Percentiles rank a stretch among this genome's conserved stretches.
Conservation (phyloP, 2,888 invertebrate genomes). For the Furcula furcula region DNA sequence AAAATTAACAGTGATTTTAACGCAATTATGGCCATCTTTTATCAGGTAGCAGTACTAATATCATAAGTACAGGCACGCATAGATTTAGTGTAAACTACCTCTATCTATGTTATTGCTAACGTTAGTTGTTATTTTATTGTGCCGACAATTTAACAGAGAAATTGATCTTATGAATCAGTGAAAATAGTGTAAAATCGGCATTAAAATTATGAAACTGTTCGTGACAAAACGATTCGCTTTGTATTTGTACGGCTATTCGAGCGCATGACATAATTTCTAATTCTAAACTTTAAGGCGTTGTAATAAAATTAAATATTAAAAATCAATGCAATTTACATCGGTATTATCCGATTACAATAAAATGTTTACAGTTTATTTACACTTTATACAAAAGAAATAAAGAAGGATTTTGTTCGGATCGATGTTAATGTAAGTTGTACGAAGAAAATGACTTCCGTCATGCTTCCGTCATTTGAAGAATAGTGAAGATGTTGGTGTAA, state of each 20-base stretch:
- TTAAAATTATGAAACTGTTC: slow-evolving; percentile 35
- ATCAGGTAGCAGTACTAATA: slow-evolving; percentile 31
- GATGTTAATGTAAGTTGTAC: neutral
- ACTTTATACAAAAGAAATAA: neutral
- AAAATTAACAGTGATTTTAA: no score
- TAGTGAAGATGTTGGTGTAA: slow-evolving; percentile 12
- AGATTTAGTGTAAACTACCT: no score
- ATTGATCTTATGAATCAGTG: no score
- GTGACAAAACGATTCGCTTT: slow-evolving; percentile 43
- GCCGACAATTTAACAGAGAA: no score
- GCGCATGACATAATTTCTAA: slow-evolving; percentile 3
- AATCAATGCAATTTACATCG: no score
- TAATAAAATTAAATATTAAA: slow-evolving; percentile 5
- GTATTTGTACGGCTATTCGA: slow-evolving; percentile 26
- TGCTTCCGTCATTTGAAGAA: slow-evolving; percentile 25
- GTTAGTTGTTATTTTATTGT: no score
- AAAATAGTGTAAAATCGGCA: slow-evolving; percentile 36
- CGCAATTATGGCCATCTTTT: slow-evolving; percentile 44
- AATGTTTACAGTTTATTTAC: slow-evolving; percentile 2
- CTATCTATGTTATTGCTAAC: no score
- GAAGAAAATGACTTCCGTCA: slow-evolving; percentile 17
- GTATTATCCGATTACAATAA: slow-evolving; percentile 2
- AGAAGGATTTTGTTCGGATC: slow-evolving; percentile 6
- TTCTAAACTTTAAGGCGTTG: slow-evolving; percentile 1
- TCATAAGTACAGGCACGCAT: neutral